A percentile compares a stretch with the other conserved stretches of the same genome.
phyloP scores from a whole-genome alignment of 2,888 invertebrate genomes.

The Helleia helle region DNA sequence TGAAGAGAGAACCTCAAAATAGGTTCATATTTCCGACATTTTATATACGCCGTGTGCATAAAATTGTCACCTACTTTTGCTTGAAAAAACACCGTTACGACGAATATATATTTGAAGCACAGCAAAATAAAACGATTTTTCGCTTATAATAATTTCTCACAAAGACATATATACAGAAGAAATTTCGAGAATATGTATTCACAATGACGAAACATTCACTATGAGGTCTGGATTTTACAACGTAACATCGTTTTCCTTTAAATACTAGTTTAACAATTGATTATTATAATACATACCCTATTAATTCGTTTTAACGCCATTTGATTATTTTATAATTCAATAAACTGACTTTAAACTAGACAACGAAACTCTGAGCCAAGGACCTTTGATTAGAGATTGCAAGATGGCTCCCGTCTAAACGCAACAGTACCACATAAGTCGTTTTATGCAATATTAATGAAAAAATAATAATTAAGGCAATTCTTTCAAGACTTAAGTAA shows the following conservation, averaged over 20 bases:
- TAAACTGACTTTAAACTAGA: slow-evolving; percentile 85
- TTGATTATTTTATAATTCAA: slow-evolving; percentile 81
- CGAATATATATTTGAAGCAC: slow-evolving; percentile 15
- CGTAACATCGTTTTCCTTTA: slow-evolving; percentile 39
- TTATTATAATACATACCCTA: slow-evolving; percentile 82
- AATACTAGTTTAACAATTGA: slow-evolving; percentile 35
- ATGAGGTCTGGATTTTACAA: slow-evolving; percentile 59
- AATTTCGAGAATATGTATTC: slow-evolving; percentile 77
- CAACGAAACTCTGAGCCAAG: slow-evolving; percentile 88
- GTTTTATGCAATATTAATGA: slow-evolving; percentile 63
- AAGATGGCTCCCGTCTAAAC: slow-evolving; percentile 90
- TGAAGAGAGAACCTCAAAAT: slow-evolving; percentile 66
- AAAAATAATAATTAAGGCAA: slow-evolving; percentile 40
- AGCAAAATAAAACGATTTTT: slow-evolving; percentile 10
- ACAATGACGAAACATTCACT: slow-evolving; percentile 78
- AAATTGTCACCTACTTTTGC: slow-evolving; percentile 56
- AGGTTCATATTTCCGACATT: slow-evolving; percentile 74
- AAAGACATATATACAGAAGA: slow-evolving; percentile 68
- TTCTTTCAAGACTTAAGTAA: slow-evolving; percentile 50
- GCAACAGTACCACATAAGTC: slow-evolving; percentile 82
- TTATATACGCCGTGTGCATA: slow-evolving; percentile 74
- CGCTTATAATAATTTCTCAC: slow-evolving; percentile 39
- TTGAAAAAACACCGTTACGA: slow-evolving; percentile 49
- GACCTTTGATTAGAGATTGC: slow-evolving; percentile 90
- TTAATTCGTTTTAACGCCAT: slow-evolving; percentile 98